A percentile compares a stretch with the other conserved stretches of the same genome.
Conservation (phyloP, 2,113 vertebrate species). For the Zingel zingel region DNA sequence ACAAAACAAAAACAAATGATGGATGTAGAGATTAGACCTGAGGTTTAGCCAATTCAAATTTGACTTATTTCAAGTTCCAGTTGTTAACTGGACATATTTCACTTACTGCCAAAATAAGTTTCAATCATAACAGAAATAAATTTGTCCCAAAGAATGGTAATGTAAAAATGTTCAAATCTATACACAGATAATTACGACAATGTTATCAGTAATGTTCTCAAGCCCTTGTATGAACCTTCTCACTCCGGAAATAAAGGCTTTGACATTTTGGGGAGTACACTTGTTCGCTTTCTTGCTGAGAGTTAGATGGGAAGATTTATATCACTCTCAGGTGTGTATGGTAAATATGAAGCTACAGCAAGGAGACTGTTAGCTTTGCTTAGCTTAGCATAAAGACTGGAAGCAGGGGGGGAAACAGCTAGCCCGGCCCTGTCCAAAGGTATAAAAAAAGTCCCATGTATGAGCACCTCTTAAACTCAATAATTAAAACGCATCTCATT, state of each 20-base stretch:
- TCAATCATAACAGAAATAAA: slow-evolving; percentile 11
- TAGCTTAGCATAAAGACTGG: background rate
- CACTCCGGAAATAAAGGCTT: slow-evolving; percentile 11
- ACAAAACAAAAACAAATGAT: background rate
- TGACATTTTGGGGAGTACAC: slow-evolving; percentile 8
- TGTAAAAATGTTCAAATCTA: background rate
- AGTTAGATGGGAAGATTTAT: slow-evolving; percentile 2
- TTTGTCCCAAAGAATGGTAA: slow-evolving; percentile 38
- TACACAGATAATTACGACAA: background rate
- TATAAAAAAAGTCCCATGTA: background rate
- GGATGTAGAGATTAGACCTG: slow-evolving; percentile 3
- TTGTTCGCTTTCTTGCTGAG: slow-evolving; percentile 6
- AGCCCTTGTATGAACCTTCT: background rate
- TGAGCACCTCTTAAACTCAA: background rate
- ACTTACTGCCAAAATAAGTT: slow-evolving; percentile 28
- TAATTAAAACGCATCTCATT: background rate
- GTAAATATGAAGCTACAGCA: background rate
- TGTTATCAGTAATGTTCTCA: slow-evolving; percentile 1
- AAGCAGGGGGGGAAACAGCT: background rate
- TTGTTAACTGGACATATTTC: slow-evolving; percentile 19
- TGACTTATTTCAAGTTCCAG: background rate
- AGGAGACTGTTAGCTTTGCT: slow-evolving; percentile 4
- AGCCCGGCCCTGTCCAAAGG: no score
- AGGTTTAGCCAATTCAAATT: slow-evolving; percentile 12
- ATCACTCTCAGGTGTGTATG: background rate